A percentile compares a stretch with the other conserved stretches of the same genome.
phyloP scores from a whole-genome alignment of 1,140 invertebrate genomes.

The Nasonia vitripennis region DNA sequence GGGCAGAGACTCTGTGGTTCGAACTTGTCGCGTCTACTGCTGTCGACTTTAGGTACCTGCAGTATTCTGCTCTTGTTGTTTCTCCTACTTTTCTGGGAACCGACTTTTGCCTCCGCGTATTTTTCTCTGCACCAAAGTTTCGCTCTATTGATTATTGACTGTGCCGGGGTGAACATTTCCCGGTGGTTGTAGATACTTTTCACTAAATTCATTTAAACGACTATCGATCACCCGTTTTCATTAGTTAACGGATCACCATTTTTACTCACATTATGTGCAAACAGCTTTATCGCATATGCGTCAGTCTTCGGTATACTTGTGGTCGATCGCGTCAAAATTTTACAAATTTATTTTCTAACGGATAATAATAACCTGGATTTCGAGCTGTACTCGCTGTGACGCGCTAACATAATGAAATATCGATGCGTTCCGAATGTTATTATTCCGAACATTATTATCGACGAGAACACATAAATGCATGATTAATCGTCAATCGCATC shows the following conservation, averaged over 20 bases:
- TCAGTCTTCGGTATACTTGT: too few species aligned
- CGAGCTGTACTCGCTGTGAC: too few species aligned
- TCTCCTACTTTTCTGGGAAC: neutral
- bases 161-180: neutral
- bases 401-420: too few species aligned
- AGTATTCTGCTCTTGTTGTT: neutral
- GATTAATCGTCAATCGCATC: neutral
- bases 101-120: neutral
- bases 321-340: too few species aligned
- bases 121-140: neutral
- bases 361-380: too few species aligned
- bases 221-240: too few species aligned
- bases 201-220: too few species aligned
- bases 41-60: neutral
- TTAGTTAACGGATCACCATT: too few species aligned
- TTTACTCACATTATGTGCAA: too few species aligned
- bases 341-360: too few species aligned
- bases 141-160: neutral
- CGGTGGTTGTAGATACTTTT: too few species aligned
- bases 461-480: neutral
- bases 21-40: conserved; percentile 7
- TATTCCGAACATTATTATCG: conserved; percentile 8
- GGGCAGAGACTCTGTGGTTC: neutral
- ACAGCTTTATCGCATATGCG: too few species aligned
- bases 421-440: neutral